Evolutionary conservation across 1,140 invertebrate genomes (phyloP).

Genomic region (Drosophila yakuba): DNA sequence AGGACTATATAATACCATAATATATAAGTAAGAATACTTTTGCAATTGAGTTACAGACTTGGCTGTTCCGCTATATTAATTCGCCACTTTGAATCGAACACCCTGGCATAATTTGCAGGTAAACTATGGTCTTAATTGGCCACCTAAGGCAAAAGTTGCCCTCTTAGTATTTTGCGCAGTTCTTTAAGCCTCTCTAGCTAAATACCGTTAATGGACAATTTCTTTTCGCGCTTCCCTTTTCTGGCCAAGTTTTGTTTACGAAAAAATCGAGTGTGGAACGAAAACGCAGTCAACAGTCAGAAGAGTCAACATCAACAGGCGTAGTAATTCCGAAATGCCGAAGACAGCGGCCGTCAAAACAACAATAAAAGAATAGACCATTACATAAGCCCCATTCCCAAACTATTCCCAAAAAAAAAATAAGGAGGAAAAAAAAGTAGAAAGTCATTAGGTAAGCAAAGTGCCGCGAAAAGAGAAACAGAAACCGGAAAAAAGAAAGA

Average conservation of each 20-base stretch:
- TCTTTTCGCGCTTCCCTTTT: conserved; percentile 19
- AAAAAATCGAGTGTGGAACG: conserved; percentile 28
- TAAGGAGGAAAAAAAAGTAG: conserved; percentile 33
- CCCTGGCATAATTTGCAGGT: no score
- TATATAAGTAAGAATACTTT: no score
- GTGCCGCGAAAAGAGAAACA: conserved; percentile 48
- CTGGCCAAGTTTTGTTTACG: conserved; percentile 64
- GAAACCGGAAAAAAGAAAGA: conserved; percentile 58
- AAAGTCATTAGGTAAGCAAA: conserved; percentile 54
- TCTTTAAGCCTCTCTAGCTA: conserved; percentile 43
- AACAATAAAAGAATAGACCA: conserved; percentile 44
- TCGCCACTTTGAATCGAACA: not conserved
- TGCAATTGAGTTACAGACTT: no score
- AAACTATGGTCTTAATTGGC: not conserved
- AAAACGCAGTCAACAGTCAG: conserved; percentile 8
- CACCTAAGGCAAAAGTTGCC: not conserved
- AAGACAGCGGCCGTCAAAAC: conserved; percentile 30
- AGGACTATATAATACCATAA: no score
- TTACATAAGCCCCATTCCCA: conserved; percentile 50
- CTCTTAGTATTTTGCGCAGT: conserved; percentile 10
- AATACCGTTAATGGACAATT: conserved; percentile 62
- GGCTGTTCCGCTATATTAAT: not conserved
- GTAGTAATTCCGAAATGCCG: conserved; percentile 34
- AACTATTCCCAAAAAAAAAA: conserved; percentile 8
- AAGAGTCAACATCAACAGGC: conserved; percentile 21